Evolutionary conservation across 2,888 invertebrate species (phyloP).

Genomic region (Xylocampa areola): DNA sequence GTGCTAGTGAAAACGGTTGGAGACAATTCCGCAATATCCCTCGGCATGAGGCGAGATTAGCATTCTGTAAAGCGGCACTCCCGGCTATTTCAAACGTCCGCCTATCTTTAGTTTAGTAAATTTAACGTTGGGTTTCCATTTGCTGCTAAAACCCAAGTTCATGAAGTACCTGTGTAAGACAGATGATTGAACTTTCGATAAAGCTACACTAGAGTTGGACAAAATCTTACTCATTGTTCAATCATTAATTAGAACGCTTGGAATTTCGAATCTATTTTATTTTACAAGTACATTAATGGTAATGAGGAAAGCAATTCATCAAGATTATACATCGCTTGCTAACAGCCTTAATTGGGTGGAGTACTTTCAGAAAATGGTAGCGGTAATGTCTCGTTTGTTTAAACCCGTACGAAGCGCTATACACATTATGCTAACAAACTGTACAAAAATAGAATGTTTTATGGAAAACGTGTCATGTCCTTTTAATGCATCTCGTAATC

Average conservation of each 20-base stretch:
- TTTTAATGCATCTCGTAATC: constrained; percentile 75
- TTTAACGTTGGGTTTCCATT: constrained; percentile 25
- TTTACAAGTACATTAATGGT: constrained; percentile 42
- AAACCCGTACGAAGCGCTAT: constrained; percentile 29
- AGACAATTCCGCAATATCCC: constrained; percentile 63
- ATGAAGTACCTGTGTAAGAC: constrained; percentile 22
- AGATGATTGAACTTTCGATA: constrained; percentile 27
- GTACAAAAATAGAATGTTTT: constrained; percentile 48
- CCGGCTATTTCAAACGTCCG: constrained; percentile 45
- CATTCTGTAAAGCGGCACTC: constrained; percentile 61
- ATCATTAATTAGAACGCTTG: constrained; percentile 31
- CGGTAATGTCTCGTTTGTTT: constrained; percentile 44
- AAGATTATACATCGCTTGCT: constrained; percentile 45
- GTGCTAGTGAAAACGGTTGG: constrained; percentile 54
- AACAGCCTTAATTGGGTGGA: constrained; percentile 40
- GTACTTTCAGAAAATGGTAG: constrained; percentile 45
- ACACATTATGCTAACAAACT: constrained; percentile 53
- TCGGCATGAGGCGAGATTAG: constrained; percentile 60
- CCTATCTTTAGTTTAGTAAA: constrained; percentile 39
- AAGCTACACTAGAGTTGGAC: constrained; percentile 9
- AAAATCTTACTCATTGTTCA: constrained; percentile 21
- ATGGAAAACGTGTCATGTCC: constrained; percentile 59
- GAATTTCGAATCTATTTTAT: constrained; percentile 37
- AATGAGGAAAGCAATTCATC: constrained; percentile 51
- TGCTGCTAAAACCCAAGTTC: constrained; percentile 23